phyloP scores from a whole-genome alignment of 1,140 invertebrate genomes.

The Rhagoletis zephyria region DNA sequence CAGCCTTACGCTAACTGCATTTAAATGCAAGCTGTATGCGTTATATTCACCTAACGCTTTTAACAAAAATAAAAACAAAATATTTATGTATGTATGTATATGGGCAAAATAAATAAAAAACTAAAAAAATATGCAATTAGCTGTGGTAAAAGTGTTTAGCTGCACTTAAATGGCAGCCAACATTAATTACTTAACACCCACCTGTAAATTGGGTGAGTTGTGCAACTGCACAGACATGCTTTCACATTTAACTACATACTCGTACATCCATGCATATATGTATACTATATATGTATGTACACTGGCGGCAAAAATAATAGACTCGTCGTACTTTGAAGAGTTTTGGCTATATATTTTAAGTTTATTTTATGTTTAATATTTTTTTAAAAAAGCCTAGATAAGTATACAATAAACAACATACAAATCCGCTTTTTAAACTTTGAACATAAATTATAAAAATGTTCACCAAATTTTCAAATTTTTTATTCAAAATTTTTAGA shows the following conservation, averaged over 20 bases:
- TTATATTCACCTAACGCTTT: background rate
- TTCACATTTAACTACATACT: background rate
- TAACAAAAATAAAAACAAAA: background rate
- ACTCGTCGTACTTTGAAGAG: too few species aligned
- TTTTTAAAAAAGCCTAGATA: too few species aligned
- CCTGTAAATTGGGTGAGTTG: background rate
- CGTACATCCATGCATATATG: background rate
- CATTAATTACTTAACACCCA: conserved; percentile 41
- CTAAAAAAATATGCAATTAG: conserved; percentile 34
- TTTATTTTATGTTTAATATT: too few species aligned
- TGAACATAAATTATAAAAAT: too few species aligned
- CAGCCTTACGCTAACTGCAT: too few species aligned
- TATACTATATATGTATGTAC: background rate
- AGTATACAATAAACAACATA: too few species aligned
- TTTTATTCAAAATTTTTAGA: too few species aligned
- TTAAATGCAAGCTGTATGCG: background rate
- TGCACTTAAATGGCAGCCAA: conserved; percentile 47
- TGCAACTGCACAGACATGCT: background rate
- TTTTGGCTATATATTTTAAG: too few species aligned
- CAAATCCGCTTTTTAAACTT: too few species aligned
- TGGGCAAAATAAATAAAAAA: background rate
- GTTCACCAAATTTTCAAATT: too few species aligned
- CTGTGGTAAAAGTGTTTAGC: conserved; percentile 46
- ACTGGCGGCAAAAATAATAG: background rate
- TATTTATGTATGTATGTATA: background rate